Evolutionary conservation across 2,888 invertebrate species (phyloP).

Genomic region (Drosophila nr. perissopoda): DNA sequence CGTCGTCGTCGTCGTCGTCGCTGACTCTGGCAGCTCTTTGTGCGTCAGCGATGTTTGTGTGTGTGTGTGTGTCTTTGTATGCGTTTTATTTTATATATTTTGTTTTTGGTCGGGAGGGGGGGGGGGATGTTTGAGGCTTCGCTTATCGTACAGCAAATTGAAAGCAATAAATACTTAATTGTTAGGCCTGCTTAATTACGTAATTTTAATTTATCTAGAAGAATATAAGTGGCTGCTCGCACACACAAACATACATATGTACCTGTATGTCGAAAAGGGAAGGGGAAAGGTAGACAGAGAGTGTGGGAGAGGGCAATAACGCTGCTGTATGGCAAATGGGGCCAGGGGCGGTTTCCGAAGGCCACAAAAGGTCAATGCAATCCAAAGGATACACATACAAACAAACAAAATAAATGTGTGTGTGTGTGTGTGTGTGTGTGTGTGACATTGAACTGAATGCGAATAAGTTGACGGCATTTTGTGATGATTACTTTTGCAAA

Average conservation of each 20-base stretch:
- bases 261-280: background rate
- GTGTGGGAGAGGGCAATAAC: background rate
- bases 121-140: slow-evolving; percentile 5
- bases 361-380: slow-evolving; percentile 56
- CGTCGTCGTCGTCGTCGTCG: slow-evolving; percentile 44
- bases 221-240: slow-evolving; percentile 30
- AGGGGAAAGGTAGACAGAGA: background rate
- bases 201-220: slow-evolving; percentile 68
- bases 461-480: slow-evolving; percentile 53
- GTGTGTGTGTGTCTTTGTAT: slow-evolving; percentile 13
- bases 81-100: slow-evolving; percentile 39
- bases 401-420: background rate
- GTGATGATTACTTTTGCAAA: slow-evolving; percentile 58
- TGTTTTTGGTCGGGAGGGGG: background rate
- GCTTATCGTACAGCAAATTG: slow-evolving; percentile 70
- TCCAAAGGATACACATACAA: slow-evolving; percentile 42
- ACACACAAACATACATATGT: background rate
- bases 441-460: slow-evolving; percentile 55
- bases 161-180: slow-evolving; percentile 78
- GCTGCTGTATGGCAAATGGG: slow-evolving; percentile 14
- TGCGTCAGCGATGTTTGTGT: slow-evolving; percentile 21
- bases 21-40: slow-evolving; percentile 16
- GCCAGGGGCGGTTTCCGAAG: slow-evolving; percentile 48
- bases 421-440: slow-evolving; percentile 2
- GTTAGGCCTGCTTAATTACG: slow-evolving; percentile 67